Percentiles rank a stretch among this genome's conserved stretches.
phyloP scores from a whole-genome alignment of 2,113 vertebrate genomes.

The Gracilinanus agilis region DNA sequence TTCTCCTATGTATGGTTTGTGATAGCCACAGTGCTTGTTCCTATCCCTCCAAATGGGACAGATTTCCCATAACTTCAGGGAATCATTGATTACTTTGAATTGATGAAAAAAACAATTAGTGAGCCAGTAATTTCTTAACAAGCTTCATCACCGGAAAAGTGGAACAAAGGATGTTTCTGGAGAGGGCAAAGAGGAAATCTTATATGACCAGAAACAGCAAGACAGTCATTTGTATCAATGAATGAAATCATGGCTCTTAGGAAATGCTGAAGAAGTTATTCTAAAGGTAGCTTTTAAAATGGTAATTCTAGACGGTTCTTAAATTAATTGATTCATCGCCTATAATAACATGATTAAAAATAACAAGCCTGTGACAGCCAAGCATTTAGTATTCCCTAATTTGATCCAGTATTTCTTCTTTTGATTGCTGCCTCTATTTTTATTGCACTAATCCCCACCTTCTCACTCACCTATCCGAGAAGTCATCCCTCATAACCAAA shows the following conservation, averaged over 20 bases:
- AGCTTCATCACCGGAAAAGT: background rate
- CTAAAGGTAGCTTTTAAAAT: background rate
- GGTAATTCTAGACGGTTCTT: background rate
- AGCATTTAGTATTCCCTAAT: background rate
- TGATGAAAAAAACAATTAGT: constrained; percentile 39
- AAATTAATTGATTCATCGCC: background rate
- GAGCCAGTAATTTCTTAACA: constrained; percentile 63
- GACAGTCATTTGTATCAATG: background rate
- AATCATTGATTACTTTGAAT: constrained; percentile 7
- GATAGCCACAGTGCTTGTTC: background rate
- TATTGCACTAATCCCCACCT: background rate
- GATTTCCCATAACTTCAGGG: constrained; percentile 23
- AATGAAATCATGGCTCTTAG: background rate
- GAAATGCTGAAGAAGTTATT: background rate
- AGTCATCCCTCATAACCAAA: background rate
- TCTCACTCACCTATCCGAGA: background rate
- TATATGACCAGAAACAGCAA: background rate
- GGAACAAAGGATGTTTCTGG: background rate
- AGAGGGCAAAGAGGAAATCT: background rate
- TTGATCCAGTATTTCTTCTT: background rate
- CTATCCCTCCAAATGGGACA: background rate
- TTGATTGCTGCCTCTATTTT: background rate
- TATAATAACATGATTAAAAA: background rate
- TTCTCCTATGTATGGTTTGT: background rate
- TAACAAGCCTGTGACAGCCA: background rate